Conservation (phyloP, 2,797 vertebrate species). For the Petrocephalus schoutedeni region DNA sequence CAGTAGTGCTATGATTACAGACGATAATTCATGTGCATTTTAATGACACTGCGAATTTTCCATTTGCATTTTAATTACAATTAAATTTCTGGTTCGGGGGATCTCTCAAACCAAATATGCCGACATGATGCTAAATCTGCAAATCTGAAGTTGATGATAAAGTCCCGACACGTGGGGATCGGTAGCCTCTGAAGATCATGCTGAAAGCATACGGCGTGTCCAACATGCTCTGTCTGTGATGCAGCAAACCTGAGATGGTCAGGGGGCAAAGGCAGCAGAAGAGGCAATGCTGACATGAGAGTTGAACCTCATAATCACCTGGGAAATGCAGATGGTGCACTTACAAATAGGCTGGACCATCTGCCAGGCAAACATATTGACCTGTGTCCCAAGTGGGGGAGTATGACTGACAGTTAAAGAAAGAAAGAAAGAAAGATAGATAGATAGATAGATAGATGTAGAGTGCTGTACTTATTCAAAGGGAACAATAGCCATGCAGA, state of each 20-base stretch:
- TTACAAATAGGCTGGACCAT: not conserved
- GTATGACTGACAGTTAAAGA: not conserved
- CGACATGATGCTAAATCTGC: not conserved
- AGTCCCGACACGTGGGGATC: not conserved
- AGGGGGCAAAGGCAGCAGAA: not conserved
- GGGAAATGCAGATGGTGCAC: not conserved
- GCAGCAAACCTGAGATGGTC: not conserved
- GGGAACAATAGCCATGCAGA: not conserved
- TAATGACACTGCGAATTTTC: slow-evolving; percentile 48
- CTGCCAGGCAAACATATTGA: not conserved
- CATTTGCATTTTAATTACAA: slow-evolving; percentile 63
- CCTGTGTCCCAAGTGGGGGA: not conserved
- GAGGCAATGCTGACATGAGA: not conserved
- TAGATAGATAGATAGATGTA: not conserved
- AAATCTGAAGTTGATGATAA: not conserved
- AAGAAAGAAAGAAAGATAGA: not conserved
- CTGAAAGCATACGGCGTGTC: not conserved
- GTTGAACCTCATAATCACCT: not conserved
- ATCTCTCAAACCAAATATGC: not conserved
- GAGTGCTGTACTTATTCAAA: not conserved
- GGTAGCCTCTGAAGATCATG: not conserved
- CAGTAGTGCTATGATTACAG: slow-evolving; percentile 45
- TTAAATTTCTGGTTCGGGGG: slow-evolving; percentile 44
- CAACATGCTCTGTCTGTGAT: not conserved
- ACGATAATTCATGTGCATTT: slow-evolving; percentile 52